A percentile compares a stretch with the other conserved stretches of the same genome.
Evolutionary conservation across 35 echinoderm and acorn worm species (phyloP).

Genomic region (Anneissia japonica): DNA sequence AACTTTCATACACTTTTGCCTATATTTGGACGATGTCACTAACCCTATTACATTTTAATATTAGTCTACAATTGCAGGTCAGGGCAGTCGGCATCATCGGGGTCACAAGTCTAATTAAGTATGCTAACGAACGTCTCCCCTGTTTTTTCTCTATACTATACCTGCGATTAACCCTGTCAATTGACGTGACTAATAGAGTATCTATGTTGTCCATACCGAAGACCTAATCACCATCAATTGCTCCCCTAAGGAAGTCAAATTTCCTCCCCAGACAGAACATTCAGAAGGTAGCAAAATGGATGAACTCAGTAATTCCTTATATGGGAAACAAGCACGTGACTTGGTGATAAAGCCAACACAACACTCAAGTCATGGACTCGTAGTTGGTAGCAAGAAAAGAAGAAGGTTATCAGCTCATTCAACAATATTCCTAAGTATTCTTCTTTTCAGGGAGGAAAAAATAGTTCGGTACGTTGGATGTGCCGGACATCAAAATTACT

Average conservation of each 20-base stretch:
- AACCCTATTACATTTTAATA: too few relatives aligned
- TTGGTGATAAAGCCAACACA: too few relatives aligned
- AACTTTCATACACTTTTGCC: too few relatives aligned
- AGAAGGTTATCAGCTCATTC: too few relatives aligned
- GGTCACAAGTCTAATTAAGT: background rate
- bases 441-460: too few relatives aligned
- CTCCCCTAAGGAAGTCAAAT: background rate
- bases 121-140: background rate
- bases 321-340: background rate
- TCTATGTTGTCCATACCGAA: background rate
- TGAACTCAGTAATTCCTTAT: background rate
- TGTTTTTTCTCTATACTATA: background rate
- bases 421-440: too few relatives aligned
- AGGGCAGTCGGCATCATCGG: background rate
- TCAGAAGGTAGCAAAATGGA: background rate
- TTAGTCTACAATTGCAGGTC: too few relatives aligned
- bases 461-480: too few relatives aligned
- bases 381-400: too few relatives aligned
- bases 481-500: too few relatives aligned
- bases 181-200: background rate
- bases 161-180: background rate
- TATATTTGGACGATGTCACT: too few relatives aligned
- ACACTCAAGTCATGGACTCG: too few relatives aligned
- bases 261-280: slow-evolving; percentile 1
- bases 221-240: background rate